These are phyloP conservation scores for Boloria selene DNA, from an alignment of 2,888 invertebrate species.

Conservation along the genomic window DNA sequence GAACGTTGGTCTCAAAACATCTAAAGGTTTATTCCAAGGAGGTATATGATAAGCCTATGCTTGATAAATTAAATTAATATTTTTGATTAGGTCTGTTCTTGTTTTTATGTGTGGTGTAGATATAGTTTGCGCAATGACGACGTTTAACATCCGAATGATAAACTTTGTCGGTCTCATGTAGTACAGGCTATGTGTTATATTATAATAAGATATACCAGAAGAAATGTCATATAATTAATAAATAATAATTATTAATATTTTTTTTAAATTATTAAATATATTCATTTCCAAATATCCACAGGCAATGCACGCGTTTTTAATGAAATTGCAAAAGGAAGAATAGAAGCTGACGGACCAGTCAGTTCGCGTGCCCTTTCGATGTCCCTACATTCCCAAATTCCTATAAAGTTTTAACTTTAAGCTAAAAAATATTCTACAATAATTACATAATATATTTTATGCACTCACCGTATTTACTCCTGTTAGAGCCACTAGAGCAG, in stretches of 20 bases:
- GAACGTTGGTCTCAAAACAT: too few species aligned
- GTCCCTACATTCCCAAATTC: conserved; percentile 58
- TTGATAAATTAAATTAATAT: background rate
- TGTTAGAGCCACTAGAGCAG: conserved; percentile 63
- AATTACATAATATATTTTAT: conserved; percentile 33
- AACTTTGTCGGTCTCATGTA: conserved; percentile 76
- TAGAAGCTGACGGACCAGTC: conserved; percentile 64
- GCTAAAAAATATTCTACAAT: conserved; percentile 21
- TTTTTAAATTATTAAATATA: background rate
- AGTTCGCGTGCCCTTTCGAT: conserved; percentile 47
- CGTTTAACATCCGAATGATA: conserved; percentile 78
- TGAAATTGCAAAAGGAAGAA: conserved; percentile 74
- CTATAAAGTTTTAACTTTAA: conserved; percentile 46
- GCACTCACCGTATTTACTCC: conserved; percentile 69
- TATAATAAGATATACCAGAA: conserved; percentile 17
- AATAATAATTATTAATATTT: background rate
- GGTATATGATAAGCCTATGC: too few species aligned
- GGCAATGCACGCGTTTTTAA: conserved; percentile 54
- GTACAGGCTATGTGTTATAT: conserved; percentile 23
- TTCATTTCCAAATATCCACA: conserved; percentile 2
- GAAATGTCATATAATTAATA: conserved; percentile 11
- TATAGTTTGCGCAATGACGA: conserved; percentile 74
- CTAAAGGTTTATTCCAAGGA: too few species aligned
- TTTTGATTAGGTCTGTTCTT: conserved; percentile 23
- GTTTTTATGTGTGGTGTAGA: conserved; percentile 27